phyloP scores from a whole-genome alignment of 2,888 invertebrate species.

The Bedellia somnulentella region DNA sequence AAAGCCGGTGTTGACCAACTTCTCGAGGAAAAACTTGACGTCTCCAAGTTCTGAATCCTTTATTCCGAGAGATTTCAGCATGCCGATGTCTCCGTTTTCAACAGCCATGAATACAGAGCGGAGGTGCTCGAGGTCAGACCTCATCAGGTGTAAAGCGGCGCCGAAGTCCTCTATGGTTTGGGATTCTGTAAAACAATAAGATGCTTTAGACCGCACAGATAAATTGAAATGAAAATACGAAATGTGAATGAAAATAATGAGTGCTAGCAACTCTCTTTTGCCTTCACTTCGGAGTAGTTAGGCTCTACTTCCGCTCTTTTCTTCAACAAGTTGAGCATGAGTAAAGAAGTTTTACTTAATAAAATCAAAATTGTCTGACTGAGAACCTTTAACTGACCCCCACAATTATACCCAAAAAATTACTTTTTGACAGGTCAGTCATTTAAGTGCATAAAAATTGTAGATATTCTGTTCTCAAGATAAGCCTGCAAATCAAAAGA shows the following conservation, averaged over 20 bases:
- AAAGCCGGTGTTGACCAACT: conserved; percentile 93
- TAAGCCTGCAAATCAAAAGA: too few relatives aligned
- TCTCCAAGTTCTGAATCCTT: conserved; percentile 94
- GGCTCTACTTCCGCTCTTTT: too few relatives aligned
- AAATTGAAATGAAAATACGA: background rate
- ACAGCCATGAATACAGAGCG: conserved; percentile 95
- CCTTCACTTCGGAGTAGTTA: too few relatives aligned
- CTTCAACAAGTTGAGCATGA: too few relatives aligned
- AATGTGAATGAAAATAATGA: background rate
- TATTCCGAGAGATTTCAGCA: conserved; percentile 91
- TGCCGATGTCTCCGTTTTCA: conserved; percentile 91
- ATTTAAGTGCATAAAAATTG: too few relatives aligned
- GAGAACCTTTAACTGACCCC: too few relatives aligned
- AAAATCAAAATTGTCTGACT: too few relatives aligned
- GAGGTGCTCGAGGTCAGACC: conserved; percentile 88
- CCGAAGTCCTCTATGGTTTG: conserved; percentile 95
- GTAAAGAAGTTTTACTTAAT: too few relatives aligned
- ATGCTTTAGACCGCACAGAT: too few relatives aligned
- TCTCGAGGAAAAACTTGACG: conserved; percentile 94
- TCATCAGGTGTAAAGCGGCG: conserved; percentile 81
- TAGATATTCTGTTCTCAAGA: too few relatives aligned
- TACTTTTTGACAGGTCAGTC: too few relatives aligned
- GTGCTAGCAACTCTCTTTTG: background rate
- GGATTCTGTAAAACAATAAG: conserved; percentile 68
- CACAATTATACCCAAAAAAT: too few relatives aligned